Percentiles rank a stretch among this genome's conserved stretches.
Conservation (phyloP, 1,140 invertebrate species). For the Phenacoccus solenopsis region DNA sequence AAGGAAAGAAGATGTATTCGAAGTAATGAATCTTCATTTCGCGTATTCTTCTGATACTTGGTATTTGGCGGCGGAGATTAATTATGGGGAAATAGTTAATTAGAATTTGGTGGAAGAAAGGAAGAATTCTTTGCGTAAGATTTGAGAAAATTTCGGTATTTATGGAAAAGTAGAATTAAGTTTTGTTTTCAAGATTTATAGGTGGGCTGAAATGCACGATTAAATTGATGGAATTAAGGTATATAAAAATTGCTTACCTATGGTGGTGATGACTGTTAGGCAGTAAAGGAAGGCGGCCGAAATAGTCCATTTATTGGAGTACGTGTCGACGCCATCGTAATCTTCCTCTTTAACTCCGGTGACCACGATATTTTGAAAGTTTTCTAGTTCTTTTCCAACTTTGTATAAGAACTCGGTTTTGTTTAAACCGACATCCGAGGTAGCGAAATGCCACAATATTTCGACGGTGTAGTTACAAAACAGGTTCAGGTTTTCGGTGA, state of each 20-base stretch:
- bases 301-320: slow-evolving; percentile 61
- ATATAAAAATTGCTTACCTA: slow-evolving; percentile 56
- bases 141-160: too few species aligned
- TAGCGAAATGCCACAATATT: slow-evolving; percentile 48
- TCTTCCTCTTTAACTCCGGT: slow-evolving; percentile 52
- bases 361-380: slow-evolving; percentile 42
- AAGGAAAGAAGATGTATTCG: too few species aligned
- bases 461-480: slow-evolving; percentile 37
- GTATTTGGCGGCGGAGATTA: too few species aligned
- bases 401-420: slow-evolving; percentile 45
- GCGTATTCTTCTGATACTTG: too few species aligned
- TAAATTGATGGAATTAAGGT: too few species aligned
- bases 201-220: too few species aligned
- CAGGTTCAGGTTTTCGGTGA: background rate
- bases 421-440: slow-evolving; percentile 45
- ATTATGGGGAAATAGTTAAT: too few species aligned
- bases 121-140: too few species aligned
- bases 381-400: slow-evolving; percentile 39
- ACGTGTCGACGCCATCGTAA: slow-evolving; percentile 55
- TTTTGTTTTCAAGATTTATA: too few species aligned
- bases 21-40: too few species aligned
- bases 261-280: slow-evolving; percentile 89
- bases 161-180: too few species aligned
- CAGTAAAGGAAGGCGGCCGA: slow-evolving; percentile 84
- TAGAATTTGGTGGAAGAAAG: too few species aligned